Evolutionary conservation across 1,140 invertebrate genomes (phyloP).

Genomic region (Zaprionus taronus): DNA sequence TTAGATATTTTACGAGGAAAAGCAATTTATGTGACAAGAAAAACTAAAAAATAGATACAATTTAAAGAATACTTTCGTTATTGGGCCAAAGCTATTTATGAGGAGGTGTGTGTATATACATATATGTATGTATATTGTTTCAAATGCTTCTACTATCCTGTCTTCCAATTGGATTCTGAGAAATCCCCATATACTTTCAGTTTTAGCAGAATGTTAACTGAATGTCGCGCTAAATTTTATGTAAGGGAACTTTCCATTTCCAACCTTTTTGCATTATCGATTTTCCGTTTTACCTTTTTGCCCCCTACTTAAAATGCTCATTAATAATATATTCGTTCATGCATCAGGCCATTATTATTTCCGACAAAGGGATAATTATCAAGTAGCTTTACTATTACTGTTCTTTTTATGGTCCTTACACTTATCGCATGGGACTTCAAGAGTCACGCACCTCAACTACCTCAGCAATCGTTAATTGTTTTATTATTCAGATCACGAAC

Average conservation of each 20-base stretch:
- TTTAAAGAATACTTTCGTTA: neutral
- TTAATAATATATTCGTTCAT: conserved; percentile 16
- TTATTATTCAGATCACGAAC: conserved; percentile 13
- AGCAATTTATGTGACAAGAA: conserved; percentile 7
- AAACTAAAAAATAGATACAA: conserved; percentile 3
- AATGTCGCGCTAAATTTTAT: conserved; percentile 6
- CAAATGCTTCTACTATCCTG: neutral
- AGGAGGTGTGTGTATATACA: neutral
- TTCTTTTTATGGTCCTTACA: neutral
- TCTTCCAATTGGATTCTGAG: neutral
- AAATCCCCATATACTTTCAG: neutral
- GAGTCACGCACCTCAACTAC: conserved; percentile 5
- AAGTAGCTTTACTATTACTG: neutral
- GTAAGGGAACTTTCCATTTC: neutral
- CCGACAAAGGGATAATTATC: conserved; percentile 2
- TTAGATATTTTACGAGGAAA: conserved; percentile 7
- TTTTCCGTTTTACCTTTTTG: conserved; percentile 13
- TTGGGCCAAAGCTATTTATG: neutral
- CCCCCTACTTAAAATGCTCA: neutral
- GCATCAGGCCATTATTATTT: neutral
- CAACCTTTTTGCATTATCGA: conserved; percentile 31
- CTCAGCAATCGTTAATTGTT: conserved; percentile 6
- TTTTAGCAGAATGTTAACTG: conserved; percentile 14
- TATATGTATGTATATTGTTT: neutral
- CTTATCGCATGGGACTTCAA: neutral